Evolutionary conservation across 2,888 invertebrate genomes (phyloP).

Genomic region (Cloeon dipterum): DNA sequence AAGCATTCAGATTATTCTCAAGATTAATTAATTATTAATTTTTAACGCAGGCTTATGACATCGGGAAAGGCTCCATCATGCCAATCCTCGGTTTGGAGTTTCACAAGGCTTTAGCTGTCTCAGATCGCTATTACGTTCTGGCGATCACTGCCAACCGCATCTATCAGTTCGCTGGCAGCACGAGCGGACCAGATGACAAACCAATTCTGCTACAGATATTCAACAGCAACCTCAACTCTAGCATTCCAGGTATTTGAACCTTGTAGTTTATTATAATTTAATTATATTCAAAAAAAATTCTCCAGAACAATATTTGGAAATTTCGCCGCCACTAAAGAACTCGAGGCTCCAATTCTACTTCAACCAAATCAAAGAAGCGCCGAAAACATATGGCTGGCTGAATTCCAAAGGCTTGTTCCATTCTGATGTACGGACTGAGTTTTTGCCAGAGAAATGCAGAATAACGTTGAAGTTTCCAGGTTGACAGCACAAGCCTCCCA

Average conservation of each 20-base stretch:
- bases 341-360: constrained; percentile 61
- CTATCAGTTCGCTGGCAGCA: constrained; percentile 64
- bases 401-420: constrained; percentile 61
- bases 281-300: not conserved
- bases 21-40: constrained; percentile 6
- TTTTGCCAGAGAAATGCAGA: constrained; percentile 13
- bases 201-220: constrained; percentile 61
- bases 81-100: constrained; percentile 77
- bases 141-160: constrained; percentile 63
- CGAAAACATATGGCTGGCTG: constrained; percentile 70
- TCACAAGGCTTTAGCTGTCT: constrained; percentile 41
- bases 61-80: constrained; percentile 51
- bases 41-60: constrained; percentile 54
- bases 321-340: constrained; percentile 45
- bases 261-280: not conserved
- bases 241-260: not conserved
- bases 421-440: constrained; percentile 36
- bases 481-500: constrained; percentile 3
- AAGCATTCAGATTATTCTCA: constrained; percentile 10
- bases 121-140: constrained; percentile 56
- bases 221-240: constrained; percentile 36
- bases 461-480: constrained; percentile 5
- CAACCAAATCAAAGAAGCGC: constrained; percentile 35
- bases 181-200: constrained; percentile 49
- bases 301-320: constrained; percentile 33